These are phyloP conservation scores for Potorous gilbertii DNA, from an alignment of 2,797 vertebrate genomes.

Conservation along the genomic window DNA sequence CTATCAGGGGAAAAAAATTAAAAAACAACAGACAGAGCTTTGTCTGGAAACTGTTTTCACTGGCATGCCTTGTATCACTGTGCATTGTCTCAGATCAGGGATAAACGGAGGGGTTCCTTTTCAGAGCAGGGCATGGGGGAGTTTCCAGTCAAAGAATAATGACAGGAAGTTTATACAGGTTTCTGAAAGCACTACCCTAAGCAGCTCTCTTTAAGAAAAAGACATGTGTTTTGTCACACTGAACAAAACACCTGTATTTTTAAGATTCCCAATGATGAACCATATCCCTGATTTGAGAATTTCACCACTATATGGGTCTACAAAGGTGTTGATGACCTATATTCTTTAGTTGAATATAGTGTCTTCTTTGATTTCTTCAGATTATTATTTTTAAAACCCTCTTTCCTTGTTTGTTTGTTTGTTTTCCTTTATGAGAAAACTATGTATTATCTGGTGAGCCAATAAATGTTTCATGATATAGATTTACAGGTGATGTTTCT, in stretches of 20 bases:
- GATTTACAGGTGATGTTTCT: background rate
- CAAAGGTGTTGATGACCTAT: background rate
- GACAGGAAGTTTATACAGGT: background rate
- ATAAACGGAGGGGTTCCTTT: background rate
- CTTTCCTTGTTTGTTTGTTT: background rate
- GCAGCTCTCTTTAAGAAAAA: background rate
- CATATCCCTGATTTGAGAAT: background rate
- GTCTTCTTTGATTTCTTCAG: background rate
- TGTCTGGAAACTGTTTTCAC: background rate
- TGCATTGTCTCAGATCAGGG: background rate
- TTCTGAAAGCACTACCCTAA: background rate
- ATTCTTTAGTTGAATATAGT: background rate
- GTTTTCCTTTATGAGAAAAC: background rate
- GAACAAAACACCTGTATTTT: background rate
- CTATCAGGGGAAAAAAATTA: background rate
- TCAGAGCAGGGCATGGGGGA: background rate
- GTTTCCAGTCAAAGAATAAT: background rate
- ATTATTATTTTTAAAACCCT: background rate
- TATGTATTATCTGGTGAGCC: background rate
- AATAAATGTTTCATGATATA: background rate
- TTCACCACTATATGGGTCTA: background rate
- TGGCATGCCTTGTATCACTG: accelerated
- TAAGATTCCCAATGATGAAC: background rate
- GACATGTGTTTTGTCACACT: too few relatives aligned
- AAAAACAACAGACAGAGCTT: background rate